Evolutionary conservation across 2,797 vertebrate species (phyloP), one percentile per base, ranked within the genome.

Genomic region (Protonibea diacanthus): DNA sequence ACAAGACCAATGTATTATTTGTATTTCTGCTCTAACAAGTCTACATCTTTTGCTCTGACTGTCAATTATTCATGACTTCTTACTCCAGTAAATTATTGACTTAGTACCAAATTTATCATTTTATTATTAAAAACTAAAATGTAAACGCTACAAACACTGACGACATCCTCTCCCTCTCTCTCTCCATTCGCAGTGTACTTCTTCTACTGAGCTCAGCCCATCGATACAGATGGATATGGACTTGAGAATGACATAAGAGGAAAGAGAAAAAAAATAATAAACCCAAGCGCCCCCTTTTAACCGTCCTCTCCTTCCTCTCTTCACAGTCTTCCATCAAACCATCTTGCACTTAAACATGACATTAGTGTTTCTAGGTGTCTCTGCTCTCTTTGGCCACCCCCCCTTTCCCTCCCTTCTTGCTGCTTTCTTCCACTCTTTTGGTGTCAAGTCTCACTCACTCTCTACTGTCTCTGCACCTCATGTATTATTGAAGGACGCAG

Each of bases 141-240:
- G 17, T 44, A 45, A 40, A 59, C 56, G 20, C 47, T 15, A 6
- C 3, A 25, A 2, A 47, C 20, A 20, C 80, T 89, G 82, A 88
- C 80, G 27, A 59, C 76, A 52, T 55, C 25, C 70, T 82, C 66
- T 78, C 56, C 27, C 17, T 68, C 69, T 71, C 63, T 76, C 51
- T 38, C 38, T 76, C 78, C 53, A 21, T 61, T 70, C 1, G 2
- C 89, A 96, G 95, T 96, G 89, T 96, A 96, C 89, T 96, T 96
- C 95, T 96, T 96, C 94, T 91, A 94, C 86, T 96, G 90, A 96
- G 91, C 87, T 76, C 76, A 51, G 76, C 83, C 84, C 68, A 60
- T 84, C 83, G 25, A 4, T 10, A 80, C 55, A 71, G 87, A 90
- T 85, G 86, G 84, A 89, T 78, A 84, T 75, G 86, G 92, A 90